Base-by-base conservation (phyloP, 1,140 invertebrate genomes). In the Eueides isabella region DNA sequence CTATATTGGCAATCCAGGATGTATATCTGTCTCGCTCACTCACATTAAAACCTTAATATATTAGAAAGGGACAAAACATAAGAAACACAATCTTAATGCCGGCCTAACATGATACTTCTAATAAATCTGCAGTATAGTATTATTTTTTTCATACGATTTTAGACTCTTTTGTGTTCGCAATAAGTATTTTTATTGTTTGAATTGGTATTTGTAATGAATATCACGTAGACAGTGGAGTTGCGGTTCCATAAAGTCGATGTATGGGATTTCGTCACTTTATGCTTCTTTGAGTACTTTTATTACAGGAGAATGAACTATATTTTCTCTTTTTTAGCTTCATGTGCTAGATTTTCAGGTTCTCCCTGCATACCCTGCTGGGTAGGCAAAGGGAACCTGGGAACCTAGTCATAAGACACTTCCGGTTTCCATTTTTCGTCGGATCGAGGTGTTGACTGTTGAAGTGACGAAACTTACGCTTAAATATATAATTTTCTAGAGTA, bases 41-140 rank as follows among this genome's bases (percentile, higher is more conserved):
- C 23, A 2, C 12, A 55, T 7, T 23, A 12, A 2, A 26, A 26
- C 12, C 12, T 23, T 55, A 11, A 31, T 33, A 44, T 44, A 65
- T 29, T 5, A 23, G 64, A 75, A 11, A 71, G 63, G 28, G 69
- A 75, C 14, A 63, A 61, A 28, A 61, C n/a, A 75, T 35, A 61
- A 48, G 66, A 68, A 76, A 76, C 71, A 69, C 64, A 66, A 76
- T 69, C 61, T 38, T 69, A 35, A 68, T 70, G 62, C 65, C 72
- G 61, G 38, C 71, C 71, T 73, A 79, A 79, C 75, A 76, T 74
- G 68, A 76, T 70, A 72, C 75, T 69, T 72, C 76, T 77, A 79
- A 79, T 79, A 79, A 79, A 79, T 79, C 78, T 76, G 72, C 78
- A 64, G 64, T 70, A 74, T 72, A 67, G 75, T 74, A 75, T 63